A percentile compares a stretch with the other conserved stretches of the same genome.
These are phyloP conservation scores for Nixonia krombeini DNA, from an alignment of 1,140 invertebrate species.

Conservation along the genomic window DNA sequence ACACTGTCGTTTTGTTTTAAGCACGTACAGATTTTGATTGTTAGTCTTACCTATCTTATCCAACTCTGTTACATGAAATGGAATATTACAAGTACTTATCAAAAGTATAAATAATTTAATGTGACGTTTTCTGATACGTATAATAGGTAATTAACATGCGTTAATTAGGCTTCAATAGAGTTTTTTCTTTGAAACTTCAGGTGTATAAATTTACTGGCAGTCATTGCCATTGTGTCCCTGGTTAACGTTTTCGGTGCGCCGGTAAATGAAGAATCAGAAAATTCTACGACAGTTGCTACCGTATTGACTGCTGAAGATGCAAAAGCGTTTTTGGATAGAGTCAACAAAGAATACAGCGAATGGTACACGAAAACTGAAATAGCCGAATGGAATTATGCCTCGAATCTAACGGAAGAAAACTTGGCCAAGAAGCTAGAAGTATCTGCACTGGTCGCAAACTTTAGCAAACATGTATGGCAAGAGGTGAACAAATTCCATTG, in stretches of 20 bases:
- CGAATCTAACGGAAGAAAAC: constrained; percentile 82
- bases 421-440: constrained; percentile 73
- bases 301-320: constrained; percentile 57
- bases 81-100: no score
- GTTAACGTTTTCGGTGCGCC: neutral
- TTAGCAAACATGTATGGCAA: constrained; percentile 68
- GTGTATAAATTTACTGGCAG: neutral
- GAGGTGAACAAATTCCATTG: constrained; percentile 77
- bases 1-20: no score
- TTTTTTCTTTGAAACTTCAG: neutral
- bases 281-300: neutral
- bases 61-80: no score
- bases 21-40: no score
- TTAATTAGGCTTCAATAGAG: neutral
- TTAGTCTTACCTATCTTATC: no score
- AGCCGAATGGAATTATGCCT: constrained; percentile 80
- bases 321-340: constrained; percentile 73
- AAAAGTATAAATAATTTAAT: no score
- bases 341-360: constrained; percentile 73
- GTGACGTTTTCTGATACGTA: no score
- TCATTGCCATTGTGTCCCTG: neutral
- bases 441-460: constrained; percentile 58
- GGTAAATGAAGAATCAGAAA: neutral
- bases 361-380: constrained; percentile 73
- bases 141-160: no score